Conservation (phyloP, 2,888 invertebrate species). For the Oithona nana region DNA sequence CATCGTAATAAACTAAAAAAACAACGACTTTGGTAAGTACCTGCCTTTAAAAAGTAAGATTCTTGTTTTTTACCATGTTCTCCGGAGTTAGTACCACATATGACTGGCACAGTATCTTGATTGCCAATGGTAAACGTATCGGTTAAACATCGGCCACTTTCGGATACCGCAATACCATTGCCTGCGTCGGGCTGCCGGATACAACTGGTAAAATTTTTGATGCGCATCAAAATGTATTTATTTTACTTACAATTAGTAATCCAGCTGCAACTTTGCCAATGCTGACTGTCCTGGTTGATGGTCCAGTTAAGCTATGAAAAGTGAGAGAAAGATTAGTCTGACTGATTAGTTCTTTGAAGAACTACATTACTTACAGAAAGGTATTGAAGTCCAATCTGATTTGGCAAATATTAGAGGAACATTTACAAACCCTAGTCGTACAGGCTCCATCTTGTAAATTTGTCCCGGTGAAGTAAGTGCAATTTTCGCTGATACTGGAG, state of each 20-base stretch:
- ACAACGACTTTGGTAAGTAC: background rate
- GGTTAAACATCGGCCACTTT: background rate
- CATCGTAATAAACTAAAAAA: background rate
- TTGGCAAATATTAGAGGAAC: background rate
- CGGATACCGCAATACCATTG: too few relatives aligned
- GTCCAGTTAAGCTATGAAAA: background rate
- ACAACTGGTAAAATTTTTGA: too few relatives aligned
- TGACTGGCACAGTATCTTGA: background rate
- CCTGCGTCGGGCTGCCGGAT: too few relatives aligned
- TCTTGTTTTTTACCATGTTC: background rate
- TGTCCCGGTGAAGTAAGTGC: background rate
- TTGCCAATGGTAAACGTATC: background rate
- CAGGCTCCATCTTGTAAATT: background rate
- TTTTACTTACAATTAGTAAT: too few relatives aligned
- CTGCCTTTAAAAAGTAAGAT: background rate
- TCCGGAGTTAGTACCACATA: background rate
- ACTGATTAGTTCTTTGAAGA: too few relatives aligned
- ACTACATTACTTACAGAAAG: too few relatives aligned
- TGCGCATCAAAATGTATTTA: too few relatives aligned
- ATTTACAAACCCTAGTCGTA: background rate
- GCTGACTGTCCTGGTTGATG: background rate
- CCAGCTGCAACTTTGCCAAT: background rate
- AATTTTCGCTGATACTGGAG: background rate
- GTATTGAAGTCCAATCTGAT: too few relatives aligned
- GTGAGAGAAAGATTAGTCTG: too few relatives aligned